Base-by-base conservation (phyloP, 2,113 vertebrate genomes). In the Trichomycterus rosablanca region DNA sequence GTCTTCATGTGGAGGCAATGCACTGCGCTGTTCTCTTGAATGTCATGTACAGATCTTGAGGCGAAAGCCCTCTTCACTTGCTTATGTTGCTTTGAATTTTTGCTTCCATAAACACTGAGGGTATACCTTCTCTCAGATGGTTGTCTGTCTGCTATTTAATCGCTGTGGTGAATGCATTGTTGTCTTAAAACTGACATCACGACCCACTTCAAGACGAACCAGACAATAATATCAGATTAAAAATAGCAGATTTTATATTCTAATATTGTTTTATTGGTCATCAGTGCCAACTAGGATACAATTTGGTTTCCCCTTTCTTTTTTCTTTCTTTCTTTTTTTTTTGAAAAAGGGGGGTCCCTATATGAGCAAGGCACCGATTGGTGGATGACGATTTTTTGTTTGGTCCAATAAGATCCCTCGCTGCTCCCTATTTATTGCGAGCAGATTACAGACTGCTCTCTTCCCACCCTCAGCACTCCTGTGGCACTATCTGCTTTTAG, bases 371-470 rank as follows among this genome's bases (percentile, higher is more conserved):
- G 73, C 80, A 54, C 86, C 82, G 90, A 94, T 97, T 97, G 93
- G 93, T 86, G 81, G 88, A 86, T 95, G 93, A 95, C 92, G 93
- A 93, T 79, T 87, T 93, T 94, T 87, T 84, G 85, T 87, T 83
- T 81, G 77, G 80, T 89, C 93, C 93, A 97, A 95, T 97, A 75
- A 87, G 87, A 90, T 83, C 83, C 82, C 84, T 74, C 78, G 87
- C 86, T 92, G 80, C 76, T 83, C 90, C 90, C 89, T 97, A 97
- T 97, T 97, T 97, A 97, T 95, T 95, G 92, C 92, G 90, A 88
- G 92, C 92, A 91, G 92, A 87, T 89, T 90, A 89, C 90, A 89
- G 91, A 79, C 88, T 88, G 91, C 86, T 93, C 90, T 91, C 92
- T 94, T 91, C 92, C 95, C 92, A 93, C 89, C 90, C 91, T 91